A percentile compares a stretch with the other conserved stretches of the same genome.
These are phyloP conservation scores for Eulithis prunata DNA, from an alignment of 2,888 invertebrate species.

Conservation along the genomic window DNA sequence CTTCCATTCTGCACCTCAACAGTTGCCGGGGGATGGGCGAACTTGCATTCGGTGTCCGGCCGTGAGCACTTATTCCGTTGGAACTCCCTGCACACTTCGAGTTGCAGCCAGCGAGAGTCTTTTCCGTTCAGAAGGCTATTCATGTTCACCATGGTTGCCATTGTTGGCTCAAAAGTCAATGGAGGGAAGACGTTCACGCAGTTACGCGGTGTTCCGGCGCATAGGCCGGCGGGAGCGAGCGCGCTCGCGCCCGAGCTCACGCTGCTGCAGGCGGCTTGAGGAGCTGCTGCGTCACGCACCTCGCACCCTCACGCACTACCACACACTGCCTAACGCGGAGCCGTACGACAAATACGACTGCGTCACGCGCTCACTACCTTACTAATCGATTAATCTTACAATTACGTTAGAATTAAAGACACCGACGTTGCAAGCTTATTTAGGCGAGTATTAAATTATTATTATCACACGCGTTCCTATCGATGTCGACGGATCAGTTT, in stretches of 20 bases:
- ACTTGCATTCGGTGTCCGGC: constrained; percentile 99
- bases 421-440: constrained; percentile 83
- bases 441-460: constrained; percentile 79
- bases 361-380: constrained; percentile 58
- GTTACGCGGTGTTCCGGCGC: constrained; percentile 81
- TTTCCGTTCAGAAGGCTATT: constrained; percentile 98
- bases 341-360: constrained; percentile 52
- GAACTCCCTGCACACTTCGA: constrained; percentile 99
- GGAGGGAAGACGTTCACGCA: constrained; percentile 68
- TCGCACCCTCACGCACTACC: constrained; percentile 64
- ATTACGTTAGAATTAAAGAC: constrained; percentile 81
- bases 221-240: constrained; percentile 76
- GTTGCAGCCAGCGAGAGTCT: constrained; percentile 99
- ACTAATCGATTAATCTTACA: constrained; percentile 77
- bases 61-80: constrained; percentile 99
- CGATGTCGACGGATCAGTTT: constrained; percentile 82
- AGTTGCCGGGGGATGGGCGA: constrained; percentile 99
- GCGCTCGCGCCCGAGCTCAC: constrained; percentile 75
- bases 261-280: constrained; percentile 63
- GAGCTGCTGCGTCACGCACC: constrained; percentile 54
- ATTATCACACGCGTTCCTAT: constrained; percentile 83
- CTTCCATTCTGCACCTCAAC: constrained; percentile 99
- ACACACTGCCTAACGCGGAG: constrained; percentile 72
- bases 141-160: constrained; percentile 97
- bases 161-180: constrained; percentile 72